Evolutionary conservation across 2,888 invertebrate genomes (phyloP), one percentile per base, ranked within the genome.

Genomic region (Bhutanitis thaidina): DNA sequence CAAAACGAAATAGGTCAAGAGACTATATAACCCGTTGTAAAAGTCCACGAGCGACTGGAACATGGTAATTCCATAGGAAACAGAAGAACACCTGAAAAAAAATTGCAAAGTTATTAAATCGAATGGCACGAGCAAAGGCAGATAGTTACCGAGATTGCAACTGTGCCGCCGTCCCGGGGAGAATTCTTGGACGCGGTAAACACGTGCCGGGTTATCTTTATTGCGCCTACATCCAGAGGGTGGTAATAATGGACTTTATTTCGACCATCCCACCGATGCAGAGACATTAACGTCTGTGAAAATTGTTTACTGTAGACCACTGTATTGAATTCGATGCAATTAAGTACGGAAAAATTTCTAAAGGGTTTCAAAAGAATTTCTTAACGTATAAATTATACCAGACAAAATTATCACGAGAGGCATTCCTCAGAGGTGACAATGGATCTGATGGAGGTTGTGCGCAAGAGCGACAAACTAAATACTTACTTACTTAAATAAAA

Each of bases 121-220:
- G 3, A 36, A 36, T 15, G 14, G 8, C 12, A 15, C 12, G 15
- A 36, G 14, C 36, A 14, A 9, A 14, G 12, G 36, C n/a, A 8
- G 9, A 5, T 14, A 36, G 15, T 15, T 14, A 15, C 36, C 3
- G 36, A 36, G 15, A 36, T 27, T 44, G n/a, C 35, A 29, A 15
- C 15, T 13, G 37, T 32, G 15, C 12, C 12, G 13, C 5, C 9
- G 12, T 10, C 10, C 27, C 40, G 29, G 14, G 27, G 25, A 14
- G 27, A 40, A 8, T 14, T 14, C 40, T 14, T 4, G 8, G 34
- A 7, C 5, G 20, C 14, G 15, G 40, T 1, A 27, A 40, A 35
- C 41, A 48, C 40, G 48, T 40, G 40, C 35, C 13, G 29, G 8
- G n/a, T 40, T 40, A 35, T 47, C 40, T 47, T 47, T 47, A 47